Evolutionary conservation across 2,888 invertebrate genomes (phyloP).

Genomic region (Xylota segnis): DNA sequence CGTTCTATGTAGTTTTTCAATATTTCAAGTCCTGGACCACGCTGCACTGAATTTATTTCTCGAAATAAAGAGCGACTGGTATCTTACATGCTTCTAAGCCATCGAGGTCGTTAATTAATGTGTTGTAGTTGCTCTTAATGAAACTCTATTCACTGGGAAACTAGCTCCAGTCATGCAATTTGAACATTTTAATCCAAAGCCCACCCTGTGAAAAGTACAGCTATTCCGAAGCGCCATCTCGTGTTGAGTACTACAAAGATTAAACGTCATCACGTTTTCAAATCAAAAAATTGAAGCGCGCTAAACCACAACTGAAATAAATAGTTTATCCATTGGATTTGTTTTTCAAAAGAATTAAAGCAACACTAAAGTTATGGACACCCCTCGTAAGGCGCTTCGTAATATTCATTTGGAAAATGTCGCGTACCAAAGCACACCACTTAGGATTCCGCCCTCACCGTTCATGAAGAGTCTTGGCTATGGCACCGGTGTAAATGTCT

Average conservation of each 20-base stretch:
- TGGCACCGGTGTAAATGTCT: slow-evolving; percentile 92
- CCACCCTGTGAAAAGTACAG: neutral
- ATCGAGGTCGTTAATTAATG: too few species aligned
- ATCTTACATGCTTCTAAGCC: too few species aligned
- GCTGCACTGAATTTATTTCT: too few species aligned
- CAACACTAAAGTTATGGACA: slow-evolving; percentile 77
- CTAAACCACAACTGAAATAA: neutral
- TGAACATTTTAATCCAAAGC: neutral
- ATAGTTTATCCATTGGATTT: neutral
- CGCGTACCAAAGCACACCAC: slow-evolving; percentile 79
- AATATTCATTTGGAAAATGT: slow-evolving; percentile 80
- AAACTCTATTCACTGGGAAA: too few species aligned
- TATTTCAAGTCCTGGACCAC: too few species aligned
- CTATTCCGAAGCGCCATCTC: neutral
- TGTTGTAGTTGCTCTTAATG: too few species aligned
- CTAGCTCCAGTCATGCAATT: too few species aligned
- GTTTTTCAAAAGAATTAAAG: neutral
- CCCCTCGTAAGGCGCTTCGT: slow-evolving; percentile 80
- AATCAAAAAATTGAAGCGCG: neutral
- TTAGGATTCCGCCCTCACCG: slow-evolving; percentile 90
- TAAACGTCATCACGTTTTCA: slow-evolving; percentile 1
- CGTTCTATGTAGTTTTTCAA: too few species aligned
- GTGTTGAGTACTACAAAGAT: neutral
- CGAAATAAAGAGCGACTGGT: too few species aligned
- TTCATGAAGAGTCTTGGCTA: slow-evolving; percentile 90